phyloP scores from a whole-genome alignment of 2,113 vertebrate species.

The Varanus komodoensis region DNA sequence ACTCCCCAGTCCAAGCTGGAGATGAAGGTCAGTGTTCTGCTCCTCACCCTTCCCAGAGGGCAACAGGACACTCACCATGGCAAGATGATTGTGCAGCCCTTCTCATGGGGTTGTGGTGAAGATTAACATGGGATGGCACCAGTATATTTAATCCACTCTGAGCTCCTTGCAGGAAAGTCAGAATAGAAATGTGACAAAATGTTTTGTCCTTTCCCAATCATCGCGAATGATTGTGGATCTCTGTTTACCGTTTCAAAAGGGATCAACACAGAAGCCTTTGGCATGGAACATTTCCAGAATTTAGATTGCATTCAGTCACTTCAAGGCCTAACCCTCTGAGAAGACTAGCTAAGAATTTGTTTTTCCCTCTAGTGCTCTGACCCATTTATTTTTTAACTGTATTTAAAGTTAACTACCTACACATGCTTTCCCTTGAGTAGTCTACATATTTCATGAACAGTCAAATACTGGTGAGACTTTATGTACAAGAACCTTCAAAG shows the following conservation, averaged over 20 bases:
- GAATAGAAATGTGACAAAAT: background rate
- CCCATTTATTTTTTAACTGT: background rate
- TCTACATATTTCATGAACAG: background rate
- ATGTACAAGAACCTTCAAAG: background rate
- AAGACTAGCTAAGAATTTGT: background rate
- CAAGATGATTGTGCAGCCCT: background rate
- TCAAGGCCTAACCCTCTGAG: background rate
- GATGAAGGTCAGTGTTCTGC: background rate
- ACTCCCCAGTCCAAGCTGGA: background rate
- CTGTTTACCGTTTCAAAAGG: background rate
- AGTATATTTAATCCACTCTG: background rate
- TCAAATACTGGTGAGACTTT: background rate
- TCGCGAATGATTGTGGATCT: background rate
- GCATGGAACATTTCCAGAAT: background rate
- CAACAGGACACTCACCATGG: no score
- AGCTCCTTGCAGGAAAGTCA: background rate
- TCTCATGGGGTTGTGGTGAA: background rate
- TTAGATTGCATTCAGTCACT: background rate
- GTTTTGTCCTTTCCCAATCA: background rate
- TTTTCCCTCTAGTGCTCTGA: background rate
- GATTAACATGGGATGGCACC: background rate
- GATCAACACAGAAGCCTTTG: background rate
- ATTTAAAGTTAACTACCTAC: slow-evolving; percentile 11
- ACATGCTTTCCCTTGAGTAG: background rate
- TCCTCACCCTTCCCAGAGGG: background rate